phyloP scores from a whole-genome alignment of 2,888 invertebrate species.

The Diarsia mendica region DNA sequence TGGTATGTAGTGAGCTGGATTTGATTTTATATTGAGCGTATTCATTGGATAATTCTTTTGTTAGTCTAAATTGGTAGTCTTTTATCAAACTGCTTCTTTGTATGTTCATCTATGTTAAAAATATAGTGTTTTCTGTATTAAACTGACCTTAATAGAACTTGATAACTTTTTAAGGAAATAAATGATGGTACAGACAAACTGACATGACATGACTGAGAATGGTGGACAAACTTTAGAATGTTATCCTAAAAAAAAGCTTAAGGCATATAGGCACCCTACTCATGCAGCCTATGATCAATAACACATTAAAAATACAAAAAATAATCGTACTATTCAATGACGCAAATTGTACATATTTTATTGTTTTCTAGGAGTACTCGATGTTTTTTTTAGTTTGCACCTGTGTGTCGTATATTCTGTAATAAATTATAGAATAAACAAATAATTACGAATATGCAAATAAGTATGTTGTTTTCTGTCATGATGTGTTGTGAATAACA shows the following conservation, averaged over 20 bases:
- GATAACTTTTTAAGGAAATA: neutral
- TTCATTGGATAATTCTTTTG: slow-evolving; percentile 21
- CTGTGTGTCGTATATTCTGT: slow-evolving; percentile 31
- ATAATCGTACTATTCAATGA: too few relatives aligned
- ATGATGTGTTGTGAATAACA: slow-evolving; percentile 32
- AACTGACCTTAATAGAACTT: neutral
- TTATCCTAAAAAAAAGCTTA: neutral
- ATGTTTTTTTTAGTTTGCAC: slow-evolving; percentile 42
- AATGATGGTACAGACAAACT: too few relatives aligned
- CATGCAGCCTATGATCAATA: neutral
- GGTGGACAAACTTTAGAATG: neutral
- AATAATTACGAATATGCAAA: slow-evolving; percentile 24
- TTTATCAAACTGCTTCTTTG: neutral
- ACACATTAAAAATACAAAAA: neutral
- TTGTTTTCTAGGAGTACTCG: neutral
- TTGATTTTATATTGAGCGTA: slow-evolving; percentile 48
- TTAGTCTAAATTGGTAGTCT: slow-evolving; percentile 5
- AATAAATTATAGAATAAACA: slow-evolving; percentile 43
- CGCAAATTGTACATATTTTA: neutral
- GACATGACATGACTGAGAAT: too few relatives aligned
- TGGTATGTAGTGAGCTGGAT: slow-evolving; percentile 47
- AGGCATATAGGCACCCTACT: neutral
- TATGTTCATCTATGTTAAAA: neutral
- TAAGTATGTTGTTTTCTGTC: slow-evolving; percentile 40
- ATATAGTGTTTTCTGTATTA: neutral